Conservation (phyloP, 92 coral and sea anemone genomes). For the Palythoa grandis region DNA sequence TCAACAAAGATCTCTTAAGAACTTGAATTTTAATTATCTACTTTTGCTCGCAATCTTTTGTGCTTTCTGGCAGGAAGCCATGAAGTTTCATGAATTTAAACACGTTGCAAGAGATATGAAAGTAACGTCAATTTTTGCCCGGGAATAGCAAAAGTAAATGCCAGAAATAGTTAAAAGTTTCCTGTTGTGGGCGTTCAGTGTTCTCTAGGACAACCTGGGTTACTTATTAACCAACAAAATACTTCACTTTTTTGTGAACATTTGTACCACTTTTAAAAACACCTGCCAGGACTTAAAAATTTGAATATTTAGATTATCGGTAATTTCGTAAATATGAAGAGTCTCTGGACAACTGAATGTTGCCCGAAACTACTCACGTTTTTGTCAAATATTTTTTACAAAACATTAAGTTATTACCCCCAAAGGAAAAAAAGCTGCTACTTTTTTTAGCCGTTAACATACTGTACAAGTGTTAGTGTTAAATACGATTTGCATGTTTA, state of each 20-base stretch:
- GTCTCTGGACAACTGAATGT: not conserved
- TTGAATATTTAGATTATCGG: constrained; percentile 27
- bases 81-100: not conserved
- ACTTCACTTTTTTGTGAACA: constrained; percentile 17
- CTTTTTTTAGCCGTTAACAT: too few species aligned
- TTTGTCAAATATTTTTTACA: too few species aligned
- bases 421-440: too few species aligned
- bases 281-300: constrained; percentile 30
- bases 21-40: constrained; percentile 8
- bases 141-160: not conserved
- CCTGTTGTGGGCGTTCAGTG: not conserved
- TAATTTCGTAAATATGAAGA: not conserved
- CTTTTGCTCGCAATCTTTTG: not conserved
- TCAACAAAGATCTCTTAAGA: constrained; percentile 40
- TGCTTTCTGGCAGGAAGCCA: not conserved
- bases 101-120: constrained; percentile 5
- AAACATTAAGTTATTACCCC: too few species aligned
- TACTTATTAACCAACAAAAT: not conserved
- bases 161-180: not conserved
- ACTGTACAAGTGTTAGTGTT: too few species aligned
- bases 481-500: too few species aligned
- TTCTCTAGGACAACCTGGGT: not conserved
- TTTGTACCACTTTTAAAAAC: constrained; percentile 26
- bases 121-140: not conserved
- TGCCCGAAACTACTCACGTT: too few species aligned